Base-by-base conservation (phyloP, 2,797 vertebrate genomes). In the Poecile montanus region DNA sequence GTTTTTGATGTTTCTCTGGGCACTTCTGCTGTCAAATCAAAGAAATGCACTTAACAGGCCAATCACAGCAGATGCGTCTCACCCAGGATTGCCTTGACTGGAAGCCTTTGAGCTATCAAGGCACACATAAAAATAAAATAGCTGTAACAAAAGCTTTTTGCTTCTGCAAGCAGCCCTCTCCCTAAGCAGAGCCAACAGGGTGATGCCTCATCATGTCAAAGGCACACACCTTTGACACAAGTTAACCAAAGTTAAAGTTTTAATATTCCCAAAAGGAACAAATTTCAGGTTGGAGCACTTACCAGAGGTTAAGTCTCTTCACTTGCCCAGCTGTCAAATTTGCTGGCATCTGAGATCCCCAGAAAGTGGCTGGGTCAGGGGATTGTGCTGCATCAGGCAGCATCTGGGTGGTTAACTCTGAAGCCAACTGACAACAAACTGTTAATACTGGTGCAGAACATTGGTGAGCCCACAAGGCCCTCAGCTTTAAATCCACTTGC, bases 1-100 rank as follows among this genome's bases (percentile, higher is more conserved):
- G 1, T 0, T 77, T 88, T 78, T 72, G 53, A 90, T 8, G 9
- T 73, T 78, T 81, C 91, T 81, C 60, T 11, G 29, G 62, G 92
- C 77, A 78, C 56, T 91, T 93, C 65, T 88, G 61, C 92, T 7
- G 3, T 81, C 85, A 85, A 84, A 85, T 84, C 80, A 76, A 89
- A 89, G 81, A 87, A 91, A 70, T 16, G 51, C 78, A 82, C 51
- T 85, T 47, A 36, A 60, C 42, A 76, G 70, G 58, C 44, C 2
- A 26, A 88, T 75, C 85, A 76, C 76, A 88, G 45, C 0, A 7
- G 81, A 92, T 30, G 74, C 63, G 87, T 84, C 86, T 89, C n/a
- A 44, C 60, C 15, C 7, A 67, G 54, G 62, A 91, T 32, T 0
- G 14, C 58, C 70, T 34, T 25, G 51, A 75, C 78, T 86, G 62